Evolutionary conservation across 2,797 vertebrate species (phyloP).

Genomic region (Limnodromus scolopaceus): DNA sequence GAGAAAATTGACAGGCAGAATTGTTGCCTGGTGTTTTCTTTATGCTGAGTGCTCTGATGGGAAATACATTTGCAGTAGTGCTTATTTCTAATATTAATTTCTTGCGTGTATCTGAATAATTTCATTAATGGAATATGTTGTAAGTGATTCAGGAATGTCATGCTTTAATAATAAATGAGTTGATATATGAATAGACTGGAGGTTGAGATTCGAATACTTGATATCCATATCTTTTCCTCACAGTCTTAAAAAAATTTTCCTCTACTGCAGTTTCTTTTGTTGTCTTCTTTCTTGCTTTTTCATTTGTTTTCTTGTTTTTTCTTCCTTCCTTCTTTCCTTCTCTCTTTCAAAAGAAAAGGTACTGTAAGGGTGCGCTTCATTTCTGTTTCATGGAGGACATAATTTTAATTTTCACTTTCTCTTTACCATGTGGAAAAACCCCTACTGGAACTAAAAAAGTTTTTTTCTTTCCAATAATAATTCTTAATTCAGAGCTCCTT

Average conservation of each 20-base stretch:
- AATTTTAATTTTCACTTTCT: not conserved
- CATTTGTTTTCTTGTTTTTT: not conserved
- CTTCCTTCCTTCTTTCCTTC: not conserved
- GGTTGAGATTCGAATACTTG: not conserved
- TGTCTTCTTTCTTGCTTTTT: not conserved
- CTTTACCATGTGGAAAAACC: not conserved
- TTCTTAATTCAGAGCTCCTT: not conserved
- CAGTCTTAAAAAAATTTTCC: not conserved
- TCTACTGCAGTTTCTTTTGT: not conserved
- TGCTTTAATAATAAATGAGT: not conserved
- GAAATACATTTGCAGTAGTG: not conserved
- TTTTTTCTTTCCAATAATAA: not conserved
- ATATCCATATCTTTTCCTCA: not conserved
- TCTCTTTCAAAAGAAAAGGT: not conserved
- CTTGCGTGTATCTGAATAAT: not conserved
- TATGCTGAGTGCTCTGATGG: not conserved
- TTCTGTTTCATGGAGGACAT: not conserved
- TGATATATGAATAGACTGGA: not conserved
- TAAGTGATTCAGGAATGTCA: not conserved
- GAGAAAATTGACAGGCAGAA: not conserved
- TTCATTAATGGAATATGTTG: not conserved
- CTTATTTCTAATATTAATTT: not conserved
- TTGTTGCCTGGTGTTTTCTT: not conserved
- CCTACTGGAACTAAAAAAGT: not conserved
- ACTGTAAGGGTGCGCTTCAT: fast-evolving